Evolutionary conservation across 2,113 vertebrate species (phyloP).

Genomic region (Dissostichus mawsoni): DNA sequence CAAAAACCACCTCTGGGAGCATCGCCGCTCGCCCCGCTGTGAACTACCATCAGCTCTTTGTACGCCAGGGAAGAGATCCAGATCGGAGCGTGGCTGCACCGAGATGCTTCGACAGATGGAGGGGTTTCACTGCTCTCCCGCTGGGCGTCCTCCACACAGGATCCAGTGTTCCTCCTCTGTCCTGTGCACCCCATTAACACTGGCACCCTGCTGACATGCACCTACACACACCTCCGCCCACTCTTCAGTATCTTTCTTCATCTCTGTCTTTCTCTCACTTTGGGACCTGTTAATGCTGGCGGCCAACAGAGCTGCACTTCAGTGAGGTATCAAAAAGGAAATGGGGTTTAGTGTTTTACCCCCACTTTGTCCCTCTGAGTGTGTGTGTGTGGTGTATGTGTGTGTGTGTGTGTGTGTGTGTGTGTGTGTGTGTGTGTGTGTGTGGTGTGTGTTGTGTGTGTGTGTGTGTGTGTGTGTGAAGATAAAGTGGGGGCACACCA

Average conservation of each 20-base stretch:
- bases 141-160: slow-evolving; percentile 69
- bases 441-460: slow-evolving; percentile 41
- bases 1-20: slow-evolving; percentile 39
- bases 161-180: slow-evolving; percentile 70
- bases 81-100: slow-evolving; percentile 20
- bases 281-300: slow-evolving; percentile 70
- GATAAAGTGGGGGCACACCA: slow-evolving; percentile 62
- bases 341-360: slow-evolving; percentile 67
- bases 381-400: slow-evolving; percentile 39
- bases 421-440: slow-evolving; percentile 39
- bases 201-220: slow-evolving; percentile 71
- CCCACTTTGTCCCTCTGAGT: slow-evolving; percentile 34
- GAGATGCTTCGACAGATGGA: slow-evolving; percentile 25
- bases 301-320: slow-evolving; percentile 69
- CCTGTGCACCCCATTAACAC: slow-evolving; percentile 74
- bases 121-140: slow-evolving; percentile 39
- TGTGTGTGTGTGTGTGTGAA: slow-evolving; percentile 34
- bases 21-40: slow-evolving; percentile 41
- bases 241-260: slow-evolving; percentile 42
- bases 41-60: slow-evolving; percentile 72
- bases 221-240: slow-evolving; percentile 52
- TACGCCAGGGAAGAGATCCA: slow-evolving; percentile 43
- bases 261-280: slow-evolving; percentile 56
- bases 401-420: slow-evolving; percentile 34
- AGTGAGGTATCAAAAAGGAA: slow-evolving; percentile 72